phyloP scores from a whole-genome alignment of 2,797 vertebrate genomes.

The Phrynocephalus vlangalii region DNA sequence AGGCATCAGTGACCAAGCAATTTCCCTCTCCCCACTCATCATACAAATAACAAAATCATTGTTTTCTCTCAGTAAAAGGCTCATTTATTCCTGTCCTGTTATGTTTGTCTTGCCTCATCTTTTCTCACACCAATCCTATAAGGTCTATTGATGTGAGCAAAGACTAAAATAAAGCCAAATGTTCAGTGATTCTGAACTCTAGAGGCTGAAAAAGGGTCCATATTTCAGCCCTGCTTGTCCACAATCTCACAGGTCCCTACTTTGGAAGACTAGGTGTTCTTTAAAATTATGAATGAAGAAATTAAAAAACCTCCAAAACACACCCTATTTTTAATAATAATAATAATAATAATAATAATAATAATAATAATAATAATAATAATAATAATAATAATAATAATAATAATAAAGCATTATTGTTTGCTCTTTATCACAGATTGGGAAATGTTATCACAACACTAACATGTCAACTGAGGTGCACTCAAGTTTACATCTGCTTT shows the following conservation, averaged over 20 bases:
- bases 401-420: background rate
- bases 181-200: background rate
- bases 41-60: background rate
- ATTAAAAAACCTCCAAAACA: background rate
- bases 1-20: background rate
- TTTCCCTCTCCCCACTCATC: background rate
- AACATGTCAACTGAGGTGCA: constrained; percentile 11
- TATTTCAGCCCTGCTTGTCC: background rate
- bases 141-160: background rate
- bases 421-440: constrained; percentile 5
- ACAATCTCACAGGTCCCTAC: background rate
- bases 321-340: background rate
- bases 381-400: too few species aligned
- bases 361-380: too few species aligned
- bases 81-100: background rate
- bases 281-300: background rate
- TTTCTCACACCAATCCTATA: background rate
- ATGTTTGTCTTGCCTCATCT: background rate
- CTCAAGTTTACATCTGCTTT: constrained; percentile 20
- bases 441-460: constrained; percentile 1
- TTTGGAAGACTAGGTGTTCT: background rate
- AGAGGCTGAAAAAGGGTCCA: background rate
- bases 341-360: too few species aligned
- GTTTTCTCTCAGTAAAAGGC: background rate
- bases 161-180: background rate